Base-by-base conservation (phyloP, 1,140 invertebrate genomes). In the Pomacea maculata region DNA sequence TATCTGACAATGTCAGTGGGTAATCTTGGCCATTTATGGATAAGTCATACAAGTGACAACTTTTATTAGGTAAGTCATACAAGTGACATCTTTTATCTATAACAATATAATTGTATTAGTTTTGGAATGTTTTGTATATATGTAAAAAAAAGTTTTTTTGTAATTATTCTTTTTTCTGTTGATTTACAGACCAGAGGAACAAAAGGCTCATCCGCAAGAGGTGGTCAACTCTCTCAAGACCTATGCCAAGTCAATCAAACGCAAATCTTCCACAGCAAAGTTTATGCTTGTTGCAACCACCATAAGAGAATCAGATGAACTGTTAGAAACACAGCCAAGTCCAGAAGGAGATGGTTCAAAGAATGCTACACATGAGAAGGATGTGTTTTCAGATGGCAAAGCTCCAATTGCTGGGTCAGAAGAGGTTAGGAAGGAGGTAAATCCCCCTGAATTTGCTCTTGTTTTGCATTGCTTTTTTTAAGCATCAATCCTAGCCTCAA, bases 201-300 rank as follows among this genome's bases (percentile, higher is more conserved):
- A 90, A 77, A 84, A 86, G 65, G 82, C 89, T 52, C 90, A 91
- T 71, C 91, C 91, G 61, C 85, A 91, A 68, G 89, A 90, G 78
- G 89, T 92, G 12, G 87, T 92, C 52, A 88, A 89, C 76, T 90
- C 91, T 1, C 80, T 91, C 52, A 89, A 90, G 80, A 87, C 86
- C 2, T 90, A 89, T 61, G 83, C 82, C 45, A 85, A 86, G 64
- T 90, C 89, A 45, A 84, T 90, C 29, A 90, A 89, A 78, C 80
- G 82, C 67, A 86, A 88, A 80, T 83, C 86, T 61, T 81, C 87
- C 4, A 79, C 84, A 71, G 85, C 84, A 8, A 88, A 89, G 73
- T 88, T 84, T 76, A 83, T 89, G 65, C 73, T 88, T 78, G 84
- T 89, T 45, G 85, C 85, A 17, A 84, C 83, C 21, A 86, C 87